Conservation (phyloP, 2,888 invertebrate genomes). For the Scrobipalpa costella region DNA sequence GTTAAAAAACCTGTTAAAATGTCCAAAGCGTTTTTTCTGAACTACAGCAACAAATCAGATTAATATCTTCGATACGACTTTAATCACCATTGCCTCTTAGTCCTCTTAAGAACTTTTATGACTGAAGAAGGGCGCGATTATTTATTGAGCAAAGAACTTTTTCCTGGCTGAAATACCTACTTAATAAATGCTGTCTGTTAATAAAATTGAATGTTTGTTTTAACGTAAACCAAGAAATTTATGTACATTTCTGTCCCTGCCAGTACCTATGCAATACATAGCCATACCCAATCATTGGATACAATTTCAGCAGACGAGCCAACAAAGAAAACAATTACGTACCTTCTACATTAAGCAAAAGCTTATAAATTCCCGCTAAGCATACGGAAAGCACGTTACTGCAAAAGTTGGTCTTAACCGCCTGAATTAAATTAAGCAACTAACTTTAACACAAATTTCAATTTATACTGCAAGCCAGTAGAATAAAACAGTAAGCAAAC, state of each 20-base stretch:
- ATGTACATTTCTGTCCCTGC: no score
- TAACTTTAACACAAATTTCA: neutral
- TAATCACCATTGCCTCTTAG: neutral
- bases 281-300: no score
- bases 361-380: neutral
- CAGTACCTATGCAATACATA: no score
- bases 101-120: conserved; percentile 47
- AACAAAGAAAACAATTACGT: neutral
- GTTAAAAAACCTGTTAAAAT: neutral
- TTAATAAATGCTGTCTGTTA: no score
- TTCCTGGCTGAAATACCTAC: no score
- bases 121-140: no score
- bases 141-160: no score
- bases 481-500: conserved; percentile 1
- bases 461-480: conserved; percentile 11
- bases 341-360: neutral
- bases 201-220: no score
- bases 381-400: neutral
- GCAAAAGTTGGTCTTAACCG: neutral
- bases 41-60: neutral
- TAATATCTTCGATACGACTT: conserved; percentile 5
- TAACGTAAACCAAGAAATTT: no score
- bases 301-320: no score
- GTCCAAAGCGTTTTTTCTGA: neutral
- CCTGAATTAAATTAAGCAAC: neutral